Evolutionary conservation across 2,797 vertebrate genomes (phyloP).

Genomic region (Galago senegalensis): DNA sequence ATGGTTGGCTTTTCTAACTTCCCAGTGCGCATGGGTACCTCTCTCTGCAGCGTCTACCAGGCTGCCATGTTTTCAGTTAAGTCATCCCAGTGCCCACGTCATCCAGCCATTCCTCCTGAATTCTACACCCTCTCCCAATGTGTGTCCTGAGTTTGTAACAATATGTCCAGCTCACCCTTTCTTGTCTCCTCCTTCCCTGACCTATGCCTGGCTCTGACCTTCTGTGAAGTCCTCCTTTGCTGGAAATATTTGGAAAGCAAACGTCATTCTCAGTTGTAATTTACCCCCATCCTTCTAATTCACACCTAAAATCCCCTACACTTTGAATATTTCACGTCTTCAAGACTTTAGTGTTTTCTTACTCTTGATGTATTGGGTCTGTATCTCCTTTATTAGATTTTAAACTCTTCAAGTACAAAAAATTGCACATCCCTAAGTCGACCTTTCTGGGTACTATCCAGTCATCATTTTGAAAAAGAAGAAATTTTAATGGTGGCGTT

Average conservation of each 20-base stretch:
- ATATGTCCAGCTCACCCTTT: not conserved
- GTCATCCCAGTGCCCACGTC: not conserved
- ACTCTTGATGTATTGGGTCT: not conserved
- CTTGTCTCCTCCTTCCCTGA: not conserved
- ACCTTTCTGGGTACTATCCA: not conserved
- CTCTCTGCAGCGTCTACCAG: not conserved
- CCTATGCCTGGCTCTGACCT: not conserved
- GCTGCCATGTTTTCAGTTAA: not conserved
- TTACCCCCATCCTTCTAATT: not conserved
- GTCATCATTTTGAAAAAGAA: slow-evolving; percentile 5
- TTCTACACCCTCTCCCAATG: not conserved
- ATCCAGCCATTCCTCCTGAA: not conserved
- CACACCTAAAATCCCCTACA: not conserved
- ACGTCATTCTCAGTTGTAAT: not conserved
- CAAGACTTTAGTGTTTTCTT: not conserved
- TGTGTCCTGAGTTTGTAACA: not conserved
- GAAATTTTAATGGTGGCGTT: slow-evolving; percentile 36
- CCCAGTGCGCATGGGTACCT: not conserved
- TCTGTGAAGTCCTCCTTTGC: not conserved
- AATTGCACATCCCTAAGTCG: slow-evolving; percentile 11
- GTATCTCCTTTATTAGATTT: not conserved
- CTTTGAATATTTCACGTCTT: not conserved
- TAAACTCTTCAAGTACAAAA: not conserved
- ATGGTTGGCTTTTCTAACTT: not conserved
- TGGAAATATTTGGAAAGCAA: slow-evolving; percentile 16